phyloP scores from a whole-genome alignment of 2,113 vertebrate genomes.

The Acinonyx jubatus region DNA sequence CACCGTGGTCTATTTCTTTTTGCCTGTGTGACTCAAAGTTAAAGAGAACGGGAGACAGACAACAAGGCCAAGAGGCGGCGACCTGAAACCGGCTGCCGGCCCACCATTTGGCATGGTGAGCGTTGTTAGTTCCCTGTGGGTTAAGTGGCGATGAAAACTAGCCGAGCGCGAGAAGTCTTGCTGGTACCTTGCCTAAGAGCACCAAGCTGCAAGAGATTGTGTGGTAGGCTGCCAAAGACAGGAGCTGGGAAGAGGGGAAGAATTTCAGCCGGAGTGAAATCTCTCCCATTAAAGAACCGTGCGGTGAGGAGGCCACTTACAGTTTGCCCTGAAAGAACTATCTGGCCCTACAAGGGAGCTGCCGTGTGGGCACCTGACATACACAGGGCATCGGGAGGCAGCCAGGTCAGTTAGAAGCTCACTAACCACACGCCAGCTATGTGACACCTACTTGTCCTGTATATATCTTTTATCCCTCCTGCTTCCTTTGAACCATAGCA shows the following conservation, averaged over 20 bases:
- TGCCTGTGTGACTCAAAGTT: not conserved
- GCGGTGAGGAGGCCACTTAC: not conserved
- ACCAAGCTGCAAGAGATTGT: not conserved
- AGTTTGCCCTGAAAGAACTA: not conserved
- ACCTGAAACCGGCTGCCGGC: not conserved
- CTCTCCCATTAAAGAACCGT: not conserved
- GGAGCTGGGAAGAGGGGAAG: not conserved
- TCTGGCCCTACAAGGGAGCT: not conserved
- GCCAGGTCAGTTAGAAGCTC: accelerated
- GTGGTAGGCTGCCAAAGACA: not conserved
- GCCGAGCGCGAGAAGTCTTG: not conserved
- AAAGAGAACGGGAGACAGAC: not conserved
- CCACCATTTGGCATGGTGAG: not conserved
- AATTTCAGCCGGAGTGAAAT: not conserved
- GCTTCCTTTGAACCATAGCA: not conserved
- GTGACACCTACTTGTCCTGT: accelerated
- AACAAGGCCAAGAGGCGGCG: not conserved
- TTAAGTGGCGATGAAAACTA: not conserved
- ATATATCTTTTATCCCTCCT: no score
- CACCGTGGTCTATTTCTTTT: not conserved
- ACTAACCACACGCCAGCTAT: accelerated
- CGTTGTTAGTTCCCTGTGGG: not conserved
- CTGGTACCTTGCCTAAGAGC: not conserved
- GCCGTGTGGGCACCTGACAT: not conserved
- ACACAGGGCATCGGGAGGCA: not conserved